These are phyloP conservation scores for Cyprinodon brontotheroides DNA, from an alignment of 2,113 vertebrate species.

Conservation along the genomic window DNA sequence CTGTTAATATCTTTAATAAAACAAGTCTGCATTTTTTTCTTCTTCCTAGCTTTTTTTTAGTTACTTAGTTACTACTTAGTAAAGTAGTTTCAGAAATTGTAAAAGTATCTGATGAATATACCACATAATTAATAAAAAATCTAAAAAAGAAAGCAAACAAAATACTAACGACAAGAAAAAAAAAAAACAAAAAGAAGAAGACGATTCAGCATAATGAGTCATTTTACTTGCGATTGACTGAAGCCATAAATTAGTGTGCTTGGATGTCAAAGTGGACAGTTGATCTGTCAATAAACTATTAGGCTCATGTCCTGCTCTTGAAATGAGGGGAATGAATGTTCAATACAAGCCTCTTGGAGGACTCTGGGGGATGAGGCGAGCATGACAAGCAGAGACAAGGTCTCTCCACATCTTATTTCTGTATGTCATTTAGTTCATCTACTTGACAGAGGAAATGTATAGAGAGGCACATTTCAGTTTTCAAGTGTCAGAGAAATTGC, in stretches of 20 bases:
- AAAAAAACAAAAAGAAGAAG: neutral
- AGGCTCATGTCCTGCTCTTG: constrained; percentile 33
- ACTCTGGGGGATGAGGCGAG: constrained; percentile 41
- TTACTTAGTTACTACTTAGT: too few species aligned
- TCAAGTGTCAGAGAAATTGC: constrained; percentile 58
- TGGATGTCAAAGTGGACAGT: constrained; percentile 43
- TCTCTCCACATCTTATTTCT: constrained; percentile 64
- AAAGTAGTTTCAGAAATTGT: too few species aligned
- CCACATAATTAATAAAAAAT: neutral
- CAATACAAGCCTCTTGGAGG: constrained; percentile 30
- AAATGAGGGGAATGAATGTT: constrained; percentile 46
- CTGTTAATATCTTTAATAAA: neutral
- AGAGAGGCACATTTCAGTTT: constrained; percentile 55
- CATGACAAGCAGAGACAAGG: constrained; percentile 56
- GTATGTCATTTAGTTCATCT: constrained; percentile 55
- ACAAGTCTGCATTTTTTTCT: neutral
- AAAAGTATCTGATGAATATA: too few species aligned
- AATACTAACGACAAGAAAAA: neutral
- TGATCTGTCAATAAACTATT: constrained; percentile 63
- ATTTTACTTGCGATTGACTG: constrained; percentile 10
- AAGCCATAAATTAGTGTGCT: constrained; percentile 25
- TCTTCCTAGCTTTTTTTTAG: too few species aligned
- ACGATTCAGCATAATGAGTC: constrained; percentile 35
- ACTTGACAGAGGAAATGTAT: constrained; percentile 56
- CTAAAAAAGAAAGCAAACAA: neutral